phyloP scores from a whole-genome alignment of 1,140 invertebrate genomes.

The Adoxophyes honmai region DNA sequence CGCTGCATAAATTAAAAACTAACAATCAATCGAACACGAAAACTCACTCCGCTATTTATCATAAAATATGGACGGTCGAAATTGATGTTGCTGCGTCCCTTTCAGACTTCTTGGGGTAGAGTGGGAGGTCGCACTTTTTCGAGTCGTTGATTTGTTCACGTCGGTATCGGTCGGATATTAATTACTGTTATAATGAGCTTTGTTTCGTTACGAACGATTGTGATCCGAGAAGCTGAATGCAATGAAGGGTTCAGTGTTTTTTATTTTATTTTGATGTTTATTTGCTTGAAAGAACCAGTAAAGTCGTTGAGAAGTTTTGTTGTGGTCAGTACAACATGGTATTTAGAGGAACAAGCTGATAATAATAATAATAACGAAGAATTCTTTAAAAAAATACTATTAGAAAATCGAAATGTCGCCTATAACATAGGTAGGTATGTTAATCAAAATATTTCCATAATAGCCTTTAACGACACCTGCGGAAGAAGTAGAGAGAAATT shows the following conservation, averaged over 20 bases:
- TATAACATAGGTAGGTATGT: too few species aligned
- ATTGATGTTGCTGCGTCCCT: conserved; percentile 41
- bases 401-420: too few species aligned
- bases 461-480: too few species aligned
- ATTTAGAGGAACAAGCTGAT: too few species aligned
- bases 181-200: conserved; percentile 62
- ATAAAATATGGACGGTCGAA: conserved; percentile 58
- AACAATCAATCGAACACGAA: conserved; percentile 65
- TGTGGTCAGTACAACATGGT: too few species aligned
- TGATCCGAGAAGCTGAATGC: conserved; percentile 39
- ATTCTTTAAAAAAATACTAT: too few species aligned
- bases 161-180: conserved; percentile 59
- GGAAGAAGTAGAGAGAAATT: too few species aligned
- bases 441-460: too few species aligned
- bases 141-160: conserved; percentile 61
- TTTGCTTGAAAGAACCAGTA: too few species aligned
- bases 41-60: conserved; percentile 68
- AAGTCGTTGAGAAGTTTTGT: too few species aligned
- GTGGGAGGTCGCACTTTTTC: conserved; percentile 44
- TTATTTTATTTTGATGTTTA: too few species aligned
- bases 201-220: conserved; percentile 46
- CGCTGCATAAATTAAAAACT: conserved; percentile 51
- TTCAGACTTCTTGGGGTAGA: conserved; percentile 27
- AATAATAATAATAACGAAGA: too few species aligned
- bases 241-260: conserved; percentile 22